Evolutionary conservation across 2,888 invertebrate genomes (phyloP), one percentile per base, ranked within the genome.

Genomic region (Lobophora halterata): DNA sequence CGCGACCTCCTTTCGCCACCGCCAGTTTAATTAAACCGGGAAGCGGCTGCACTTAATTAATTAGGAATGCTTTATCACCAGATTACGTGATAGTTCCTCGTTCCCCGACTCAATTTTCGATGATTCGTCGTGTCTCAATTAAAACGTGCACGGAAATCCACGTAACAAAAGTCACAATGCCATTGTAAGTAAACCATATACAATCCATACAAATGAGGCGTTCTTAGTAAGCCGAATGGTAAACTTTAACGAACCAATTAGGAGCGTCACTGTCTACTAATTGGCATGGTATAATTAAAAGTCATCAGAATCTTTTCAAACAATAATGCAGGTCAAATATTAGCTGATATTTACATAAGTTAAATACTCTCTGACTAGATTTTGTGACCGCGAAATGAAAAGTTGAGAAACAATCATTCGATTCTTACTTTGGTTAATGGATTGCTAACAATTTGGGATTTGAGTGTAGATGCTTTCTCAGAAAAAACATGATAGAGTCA

Each of bases 221-320:
- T 26, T 21, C 33, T 13, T 16, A n/a, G 17, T 19, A 25, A n/a
- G 16, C 24, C 25, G 6, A 40, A 30, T 11, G 3, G 10, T 2
- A 36, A 47, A 61, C 42, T 44, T 42, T 47, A 52, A 54, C 51
- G 43, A 55, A 43, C 40, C 54, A 53, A 61, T 60, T 55, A 54
- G 36, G 52, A 40, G 25, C 48, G 49, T 45, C 44, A 44, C 41
- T 37, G 36, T 27, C 21, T 42, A 34, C n/a, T 45, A 32, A 27
- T 43, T 46, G 44, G 55, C 55, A 60, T 65, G 58, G 54, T 61
- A 58, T 52, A 45, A n/a, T n/a, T n/a, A n/a, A n/a, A n/a, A n/a
- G n/a, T n/a, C n/a, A n/a, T n/a, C n/a, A n/a, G n/a, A n/a, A n/a
- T n/a, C n/a, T n/a, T n/a, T n/a, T n/a, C n/a, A n/a, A n/a, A n/a